Evolutionary conservation across 2,797 vertebrate species (phyloP), one percentile per base, ranked within the genome.

Genomic region (Gymnothorax javanicus): DNA sequence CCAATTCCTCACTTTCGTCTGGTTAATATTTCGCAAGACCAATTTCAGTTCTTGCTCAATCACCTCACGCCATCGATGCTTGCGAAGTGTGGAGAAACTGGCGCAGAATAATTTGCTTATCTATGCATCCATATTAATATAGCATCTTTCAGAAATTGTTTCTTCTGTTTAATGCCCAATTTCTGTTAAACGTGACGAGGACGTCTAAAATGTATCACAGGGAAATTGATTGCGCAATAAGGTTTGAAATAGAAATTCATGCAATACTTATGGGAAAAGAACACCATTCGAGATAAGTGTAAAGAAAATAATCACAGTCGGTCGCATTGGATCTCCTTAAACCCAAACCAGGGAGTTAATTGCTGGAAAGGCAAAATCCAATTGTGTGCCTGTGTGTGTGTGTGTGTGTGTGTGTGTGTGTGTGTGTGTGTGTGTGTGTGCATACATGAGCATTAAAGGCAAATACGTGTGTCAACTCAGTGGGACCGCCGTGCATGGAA

Each of bases 391-490:
- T 82, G 13, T 43, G 13, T 73, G 13, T 73, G 12, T 71, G 11
- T 71, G 20, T 60, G n/a, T 81, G 20, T 86, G 54, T 57, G 52
- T 62, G 23, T 81, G 52, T 62, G 33, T 62, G 23, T 58, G 25
- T 50, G 13, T 33, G 43, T 1, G 13, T 13, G 7, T 43, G 15
- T 7, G 3, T 13, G 3, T 3, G 43, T 2, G 12, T 9, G 33
- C 27, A 79, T 27, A 79, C 17, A 54, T 4, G 4, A 12, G 7
- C 17, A 54, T 79, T 50, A 79, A 7, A 56, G 25, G 57, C 56
- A 73, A 33, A 86, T 69, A 25, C 56, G 69, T 50, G 84, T 88
- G 87, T 87, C 87, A 67, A 87, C 89, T 90, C 89, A 25, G 77
- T 62, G 86, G 89, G 89, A 85, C 59, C 82, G 56, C 82, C 67